Base-by-base conservation (phyloP, 2,797 vertebrate genomes). In the Orientallactaga sibirica region DNA sequence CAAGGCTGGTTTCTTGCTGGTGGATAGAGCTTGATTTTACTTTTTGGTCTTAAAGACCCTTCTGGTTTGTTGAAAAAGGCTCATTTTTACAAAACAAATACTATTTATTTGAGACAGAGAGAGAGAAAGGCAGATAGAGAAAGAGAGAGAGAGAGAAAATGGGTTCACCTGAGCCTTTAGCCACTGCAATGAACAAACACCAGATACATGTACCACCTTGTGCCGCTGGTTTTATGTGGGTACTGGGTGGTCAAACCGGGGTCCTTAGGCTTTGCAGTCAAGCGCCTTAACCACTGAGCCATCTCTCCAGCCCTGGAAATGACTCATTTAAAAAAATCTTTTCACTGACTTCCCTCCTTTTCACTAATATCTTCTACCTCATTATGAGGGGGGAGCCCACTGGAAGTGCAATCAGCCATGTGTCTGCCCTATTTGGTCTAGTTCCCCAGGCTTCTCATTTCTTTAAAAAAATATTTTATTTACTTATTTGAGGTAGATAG, bases 11-110 rank as follows among this genome's bases (percentile, higher is more conserved):
- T 80, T 90, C 58, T 84, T 58, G 20, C 78, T 79, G 33, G 20
- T 79, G 58, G 15, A 64, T 92, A 2, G 62, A 85, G 22, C 48
- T 91, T 37, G 1, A 15, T 7, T 80, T 92, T 88, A 68, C 11
- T 75, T 55, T 86, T 85, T 86, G 37, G 33, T 66, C 11, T 86
- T 43, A 55, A 11, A 55, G 41, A 81, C 74, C 62, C 14, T 87
- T 90, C 20, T 68, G 58, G 55, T 18, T 94, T n/a, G 10, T 87
- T 91, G 64, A 73, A 92, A 94, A 91, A 90, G 58, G 83, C 22
- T 8, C 71, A 77, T n/a, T 89, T 86, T 68, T 37, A 24, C 8
- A 82, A 82, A 15, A 24, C 37, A 67, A 15, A 64, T 27, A 7
- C 52, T 37, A 37, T 37, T 78, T 18, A 68, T 48, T 48, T 48